Percentiles rank a stretch among this genome's conserved stretches.
Evolutionary conservation across 2,797 vertebrate genomes (phyloP).

Genomic region (Poeciliopsis infans): DNA sequence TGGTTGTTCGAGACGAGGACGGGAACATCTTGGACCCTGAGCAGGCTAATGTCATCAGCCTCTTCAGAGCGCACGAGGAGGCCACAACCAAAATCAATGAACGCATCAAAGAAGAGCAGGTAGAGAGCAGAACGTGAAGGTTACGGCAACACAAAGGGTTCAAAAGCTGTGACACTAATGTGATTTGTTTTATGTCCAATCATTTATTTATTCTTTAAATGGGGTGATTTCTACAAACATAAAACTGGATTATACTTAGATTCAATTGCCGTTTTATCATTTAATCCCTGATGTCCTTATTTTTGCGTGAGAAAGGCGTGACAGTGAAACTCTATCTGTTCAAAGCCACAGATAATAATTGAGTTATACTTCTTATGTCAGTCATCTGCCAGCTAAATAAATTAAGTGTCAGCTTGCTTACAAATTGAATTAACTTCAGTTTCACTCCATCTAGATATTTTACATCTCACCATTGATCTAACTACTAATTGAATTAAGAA

Average conservation of each 20-base stretch:
- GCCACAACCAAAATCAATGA: conserved; percentile 92
- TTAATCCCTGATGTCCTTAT: background rate
- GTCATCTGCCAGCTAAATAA: background rate
- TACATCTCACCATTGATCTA: conserved; percentile 13
- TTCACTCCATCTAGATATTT: conserved; percentile 6
- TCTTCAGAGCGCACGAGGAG: conserved; percentile 93
- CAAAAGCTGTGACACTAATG: background rate
- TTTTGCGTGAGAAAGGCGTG: background rate
- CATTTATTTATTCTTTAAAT: background rate
- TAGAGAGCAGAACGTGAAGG: conserved; percentile 48
- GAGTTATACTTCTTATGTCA: conserved; percentile 6
- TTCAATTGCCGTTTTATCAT: background rate
- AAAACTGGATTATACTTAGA: background rate
- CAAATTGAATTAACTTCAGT: conserved; percentile 23
- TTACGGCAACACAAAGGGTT: background rate
- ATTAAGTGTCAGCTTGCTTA: conserved; percentile 22
- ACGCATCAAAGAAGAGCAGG: conserved; percentile 95
- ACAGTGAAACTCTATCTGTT: conserved; percentile 11
- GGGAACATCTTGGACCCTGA: conserved; percentile 98
- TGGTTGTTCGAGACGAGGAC: conserved; percentile 91
- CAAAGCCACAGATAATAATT: conserved; percentile 4
- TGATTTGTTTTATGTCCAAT: background rate
- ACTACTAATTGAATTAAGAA: conserved; percentile 13
- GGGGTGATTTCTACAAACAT: background rate
- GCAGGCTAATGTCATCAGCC: conserved; percentile 91